Percentiles rank a stretch among this genome's conserved stretches.
These are phyloP conservation scores for Labeo calbasu DNA, from an alignment of 2,797 vertebrate species.

Conservation along the genomic window DNA sequence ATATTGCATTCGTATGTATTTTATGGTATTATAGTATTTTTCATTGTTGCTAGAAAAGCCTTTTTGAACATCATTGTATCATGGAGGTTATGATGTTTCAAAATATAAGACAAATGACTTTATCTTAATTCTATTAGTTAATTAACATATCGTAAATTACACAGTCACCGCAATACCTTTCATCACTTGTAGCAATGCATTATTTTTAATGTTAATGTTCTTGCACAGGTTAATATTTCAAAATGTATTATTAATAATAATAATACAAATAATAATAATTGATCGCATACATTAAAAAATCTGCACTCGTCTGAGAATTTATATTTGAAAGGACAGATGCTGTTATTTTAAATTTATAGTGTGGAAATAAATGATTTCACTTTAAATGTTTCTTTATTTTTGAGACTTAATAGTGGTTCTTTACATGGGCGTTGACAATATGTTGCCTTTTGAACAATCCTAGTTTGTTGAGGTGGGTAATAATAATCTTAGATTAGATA, in stretches of 20 bases:
- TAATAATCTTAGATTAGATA: slow-evolving; percentile 51
- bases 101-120: not conserved
- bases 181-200: not conserved
- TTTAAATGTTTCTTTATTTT: not conserved
- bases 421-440: not conserved
- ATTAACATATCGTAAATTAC: not conserved
- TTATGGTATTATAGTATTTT: not conserved
- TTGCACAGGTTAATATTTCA: not conserved
- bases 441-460: slow-evolving; percentile 22
- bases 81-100: not conserved
- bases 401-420: not conserved
- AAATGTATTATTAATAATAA: not conserved
- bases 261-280: too few relatives aligned
- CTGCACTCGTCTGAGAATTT: not conserved
- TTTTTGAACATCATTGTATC: not conserved
- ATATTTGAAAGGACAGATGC: not conserved
- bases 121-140: not conserved
- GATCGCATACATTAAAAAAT: not conserved
- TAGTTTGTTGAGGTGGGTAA: slow-evolving; percentile 4
- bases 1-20: not conserved
- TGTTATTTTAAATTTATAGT: not conserved
- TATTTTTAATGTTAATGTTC: not conserved
- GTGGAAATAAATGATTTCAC: not conserved
- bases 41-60: not conserved
- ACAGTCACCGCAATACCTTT: not conserved